Conservation (phyloP, 2,113 vertebrate genomes). For the Struthidea cinerea region DNA sequence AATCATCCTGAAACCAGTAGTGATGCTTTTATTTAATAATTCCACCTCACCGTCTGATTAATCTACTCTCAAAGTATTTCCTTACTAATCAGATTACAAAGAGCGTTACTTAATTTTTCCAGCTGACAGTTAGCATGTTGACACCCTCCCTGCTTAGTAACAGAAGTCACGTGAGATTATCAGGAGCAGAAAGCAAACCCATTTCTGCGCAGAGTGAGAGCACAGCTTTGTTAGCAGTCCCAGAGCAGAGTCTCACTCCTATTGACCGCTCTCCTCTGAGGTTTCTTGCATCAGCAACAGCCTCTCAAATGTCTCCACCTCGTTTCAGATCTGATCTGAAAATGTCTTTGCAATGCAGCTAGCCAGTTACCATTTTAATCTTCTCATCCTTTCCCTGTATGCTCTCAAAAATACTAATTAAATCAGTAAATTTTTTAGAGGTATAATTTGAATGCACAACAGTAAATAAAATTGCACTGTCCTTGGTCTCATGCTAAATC, state of each 20-base stretch:
- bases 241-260: neutral
- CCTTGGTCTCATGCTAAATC: neutral
- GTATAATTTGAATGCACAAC: neutral
- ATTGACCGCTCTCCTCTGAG: neutral
- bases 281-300: neutral
- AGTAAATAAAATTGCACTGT: neutral
- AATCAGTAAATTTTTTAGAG: slow-evolving; percentile 12
- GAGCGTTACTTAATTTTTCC: slow-evolving; percentile 22
- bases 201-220: neutral
- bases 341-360: neutral
- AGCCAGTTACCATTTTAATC: neutral
- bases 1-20: neutral
- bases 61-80: neutral
- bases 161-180: slow-evolving; percentile 33
- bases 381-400: neutral
- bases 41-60: neutral
- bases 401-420: neutral
- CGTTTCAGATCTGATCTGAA: slow-evolving; percentile 6
- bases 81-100: slow-evolving; percentile 11
- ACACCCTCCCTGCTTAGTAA: slow-evolving; percentile 18
- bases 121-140: neutral
- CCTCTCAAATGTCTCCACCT: slow-evolving; percentile 9
- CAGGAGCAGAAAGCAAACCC: neutral
- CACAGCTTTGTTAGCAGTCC: neutral
- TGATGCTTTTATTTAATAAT: neutral